Percentiles rank a stretch among this genome's conserved stretches.
Evolutionary conservation across 2,113 vertebrate species (phyloP).

Genomic region (Salvelinus alpinus): DNA sequence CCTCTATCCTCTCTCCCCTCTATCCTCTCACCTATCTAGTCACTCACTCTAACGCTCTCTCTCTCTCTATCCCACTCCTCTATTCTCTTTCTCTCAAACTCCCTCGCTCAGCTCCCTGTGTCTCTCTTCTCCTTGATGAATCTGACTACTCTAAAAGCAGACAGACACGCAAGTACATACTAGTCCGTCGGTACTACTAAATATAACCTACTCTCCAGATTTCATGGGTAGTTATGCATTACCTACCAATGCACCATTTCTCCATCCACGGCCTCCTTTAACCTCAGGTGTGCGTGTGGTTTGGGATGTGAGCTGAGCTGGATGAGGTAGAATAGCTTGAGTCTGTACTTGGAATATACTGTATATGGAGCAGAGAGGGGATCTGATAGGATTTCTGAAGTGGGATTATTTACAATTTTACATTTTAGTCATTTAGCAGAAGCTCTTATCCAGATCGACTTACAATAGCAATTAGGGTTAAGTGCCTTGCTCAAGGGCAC

Average conservation of each 20-base stretch:
- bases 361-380: too few species aligned
- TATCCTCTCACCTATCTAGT: background rate
- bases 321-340: background rate
- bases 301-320: background rate
- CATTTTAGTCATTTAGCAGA: too few species aligned
- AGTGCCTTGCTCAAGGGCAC: too few species aligned
- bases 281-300: background rate
- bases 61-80: background rate
- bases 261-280: conserved; percentile 39
- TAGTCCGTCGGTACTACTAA: conserved; percentile 31
- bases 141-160: background rate
- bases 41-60: background rate
- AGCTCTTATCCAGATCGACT: too few species aligned
- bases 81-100: background rate
- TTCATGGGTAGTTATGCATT: conserved; percentile 43
- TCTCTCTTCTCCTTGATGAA: conserved; percentile 15
- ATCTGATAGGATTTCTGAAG: background rate
- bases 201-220: conserved; percentile 48
- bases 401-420: background rate
- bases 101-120: background rate
- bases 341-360: too few species aligned
- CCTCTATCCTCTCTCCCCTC: background rate
- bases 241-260: conserved; percentile 58
- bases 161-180: conserved; percentile 50
- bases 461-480: too few species aligned